A percentile compares a stretch with the other conserved stretches of the same genome.
phyloP scores from a whole-genome alignment of 1,140 invertebrate species.

The Musca domestica region DNA sequence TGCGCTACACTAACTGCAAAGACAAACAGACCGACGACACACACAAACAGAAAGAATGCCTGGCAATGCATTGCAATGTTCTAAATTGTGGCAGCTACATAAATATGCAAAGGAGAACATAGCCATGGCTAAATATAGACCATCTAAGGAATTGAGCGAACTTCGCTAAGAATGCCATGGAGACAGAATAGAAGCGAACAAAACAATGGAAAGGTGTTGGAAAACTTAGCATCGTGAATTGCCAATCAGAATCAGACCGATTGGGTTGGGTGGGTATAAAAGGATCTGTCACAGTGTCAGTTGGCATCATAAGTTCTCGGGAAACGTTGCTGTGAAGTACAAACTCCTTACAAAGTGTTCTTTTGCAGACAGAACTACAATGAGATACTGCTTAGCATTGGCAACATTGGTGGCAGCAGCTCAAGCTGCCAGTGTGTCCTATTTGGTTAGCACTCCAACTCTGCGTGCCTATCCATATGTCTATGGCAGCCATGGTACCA shows the following conservation, averaged over 20 bases:
- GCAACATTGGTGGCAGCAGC: not conserved
- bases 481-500: constrained; percentile 38
- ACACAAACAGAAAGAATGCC: not conserved
- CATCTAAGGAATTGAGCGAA: not conserved
- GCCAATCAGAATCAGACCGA: constrained; percentile 26
- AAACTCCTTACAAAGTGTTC: not conserved
- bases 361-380: constrained; percentile 18
- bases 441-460: constrained; percentile 1
- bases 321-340: constrained; percentile 12
- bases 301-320: constrained; percentile 22
- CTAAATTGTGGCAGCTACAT: not conserved
- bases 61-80: not conserved
- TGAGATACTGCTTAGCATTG: constrained; percentile 36
- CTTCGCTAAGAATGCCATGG: not conserved
- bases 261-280: constrained; percentile 25
- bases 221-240: not conserved
- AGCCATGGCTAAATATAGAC: not conserved
- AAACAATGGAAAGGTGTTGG: constrained; percentile 14
- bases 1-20: too few species aligned
- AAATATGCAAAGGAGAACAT: not conserved
- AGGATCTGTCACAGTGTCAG: constrained; percentile 15
- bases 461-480: constrained; percentile 34
- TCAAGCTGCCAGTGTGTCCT: constrained; percentile 16
- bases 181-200: not conserved
- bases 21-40: too few species aligned